Percentiles rank a stretch among this genome's conserved stretches.
Evolutionary conservation across 2,797 vertebrate species (phyloP).

Genomic region (Pterois miles): DNA sequence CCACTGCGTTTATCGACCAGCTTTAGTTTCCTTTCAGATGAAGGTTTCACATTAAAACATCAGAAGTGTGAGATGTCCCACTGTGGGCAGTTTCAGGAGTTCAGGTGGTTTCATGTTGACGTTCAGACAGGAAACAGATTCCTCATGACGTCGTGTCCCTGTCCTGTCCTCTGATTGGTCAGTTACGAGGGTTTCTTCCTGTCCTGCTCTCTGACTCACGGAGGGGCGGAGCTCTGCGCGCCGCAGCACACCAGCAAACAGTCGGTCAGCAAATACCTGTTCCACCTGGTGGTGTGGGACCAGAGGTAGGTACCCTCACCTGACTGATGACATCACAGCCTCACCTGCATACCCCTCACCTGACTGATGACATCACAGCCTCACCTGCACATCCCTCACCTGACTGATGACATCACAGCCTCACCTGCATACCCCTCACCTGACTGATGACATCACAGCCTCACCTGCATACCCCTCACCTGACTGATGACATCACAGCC

Average conservation of each 20-base stretch:
- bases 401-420: no score
- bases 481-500: neutral
- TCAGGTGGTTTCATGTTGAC: no score
- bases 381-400: neutral
- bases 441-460: neutral
- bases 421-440: neutral
- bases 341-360: neutral
- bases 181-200: conserved; percentile 98
- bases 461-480: neutral
- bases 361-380: neutral
- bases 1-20: neutral
- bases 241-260: conserved; percentile 93
- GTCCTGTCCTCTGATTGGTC: conserved; percentile 55
- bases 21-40: neutral
- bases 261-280: conserved; percentile 94
- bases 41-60: neutral
- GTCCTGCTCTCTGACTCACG: conserved; percentile 95
- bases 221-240: conserved; percentile 91
- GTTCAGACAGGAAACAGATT: neutral
- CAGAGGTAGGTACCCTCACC: conserved; percentile 86
- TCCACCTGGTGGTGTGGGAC: conserved; percentile 97
- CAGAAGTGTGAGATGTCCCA: neutral
- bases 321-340: neutral
- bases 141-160: neutral
- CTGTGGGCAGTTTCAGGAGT: no score